Evolutionary conservation across 2,113 vertebrate species (phyloP).

Genomic region (Forbesichthys papilliferus): DNA sequence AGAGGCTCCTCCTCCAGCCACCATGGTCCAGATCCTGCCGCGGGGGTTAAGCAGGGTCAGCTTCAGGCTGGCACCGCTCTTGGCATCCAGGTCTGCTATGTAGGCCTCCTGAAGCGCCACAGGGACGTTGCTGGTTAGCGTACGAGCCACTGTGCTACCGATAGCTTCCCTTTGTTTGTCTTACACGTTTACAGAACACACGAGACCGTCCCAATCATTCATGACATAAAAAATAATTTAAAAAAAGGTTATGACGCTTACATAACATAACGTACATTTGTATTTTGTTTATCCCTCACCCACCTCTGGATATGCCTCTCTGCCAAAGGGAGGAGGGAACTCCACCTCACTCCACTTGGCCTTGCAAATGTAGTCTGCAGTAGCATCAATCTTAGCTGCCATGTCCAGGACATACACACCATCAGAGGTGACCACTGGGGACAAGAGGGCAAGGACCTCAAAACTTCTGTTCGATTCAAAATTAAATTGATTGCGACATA

Average conservation of each 20-base stretch:
- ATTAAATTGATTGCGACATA: no score
- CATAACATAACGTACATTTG: no score
- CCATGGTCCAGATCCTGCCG: slow-evolving; percentile 99
- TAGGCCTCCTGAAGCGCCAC: slow-evolving; percentile 88
- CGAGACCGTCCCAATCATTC: not conserved
- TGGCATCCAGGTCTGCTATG: slow-evolving; percentile 95
- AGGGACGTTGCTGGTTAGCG: not conserved
- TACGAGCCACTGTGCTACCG: not conserved
- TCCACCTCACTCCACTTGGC: slow-evolving; percentile 96
- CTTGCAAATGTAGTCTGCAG: slow-evolving; percentile 97
- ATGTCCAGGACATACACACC: slow-evolving; percentile 91
- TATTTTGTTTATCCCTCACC: slow-evolving; percentile 31
- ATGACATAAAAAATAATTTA: no score
- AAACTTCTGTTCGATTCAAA: not conserved
- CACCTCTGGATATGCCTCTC: slow-evolving; percentile 97
- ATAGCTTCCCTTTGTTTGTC: no score
- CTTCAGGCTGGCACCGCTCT: slow-evolving; percentile 96
- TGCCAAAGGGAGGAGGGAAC: slow-evolving; percentile 96
- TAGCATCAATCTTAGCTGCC: slow-evolving; percentile 95
- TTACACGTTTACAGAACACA: not conserved
- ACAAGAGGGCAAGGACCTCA: not conserved
- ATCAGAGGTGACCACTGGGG: slow-evolving; percentile 82
- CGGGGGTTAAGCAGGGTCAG: slow-evolving; percentile 92
- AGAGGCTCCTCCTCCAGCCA: slow-evolving; percentile 95
- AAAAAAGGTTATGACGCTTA: not conserved